A percentile compares a stretch with the other conserved stretches of the same genome.
Conservation (phyloP, 2,113 vertebrate genomes). For the Malurus elegans region DNA sequence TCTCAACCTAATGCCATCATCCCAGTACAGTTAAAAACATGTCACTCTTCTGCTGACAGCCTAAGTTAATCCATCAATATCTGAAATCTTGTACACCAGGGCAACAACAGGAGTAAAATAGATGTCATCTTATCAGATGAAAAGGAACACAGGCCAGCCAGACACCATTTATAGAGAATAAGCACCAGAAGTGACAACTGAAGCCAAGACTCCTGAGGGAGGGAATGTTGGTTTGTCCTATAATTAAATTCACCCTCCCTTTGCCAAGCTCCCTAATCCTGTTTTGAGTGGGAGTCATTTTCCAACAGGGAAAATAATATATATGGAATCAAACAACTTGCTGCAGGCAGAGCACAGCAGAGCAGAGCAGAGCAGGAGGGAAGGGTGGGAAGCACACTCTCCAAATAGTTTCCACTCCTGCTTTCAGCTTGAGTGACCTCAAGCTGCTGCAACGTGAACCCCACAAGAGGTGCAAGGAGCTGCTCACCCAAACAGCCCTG, state of each 20-base stretch:
- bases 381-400: conserved; percentile 21
- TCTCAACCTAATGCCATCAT: background rate
- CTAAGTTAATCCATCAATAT: background rate
- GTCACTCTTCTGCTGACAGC: background rate
- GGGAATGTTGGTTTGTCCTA: conserved; percentile 44
- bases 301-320: conserved; percentile 28
- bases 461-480: background rate
- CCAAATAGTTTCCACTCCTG: conserved; percentile 19
- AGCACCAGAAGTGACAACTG: background rate
- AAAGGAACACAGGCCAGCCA: background rate
- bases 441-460: background rate
- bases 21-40: background rate
- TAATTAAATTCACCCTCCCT: conserved; percentile 53
- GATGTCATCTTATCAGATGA: conserved; percentile 4
- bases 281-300: conserved; percentile 45
- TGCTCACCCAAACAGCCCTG: fast-evolving
- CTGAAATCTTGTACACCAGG: background rate
- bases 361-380: background rate
- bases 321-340: conserved; percentile 35
- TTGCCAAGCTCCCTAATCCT: conserved; percentile 59
- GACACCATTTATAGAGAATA: background rate
- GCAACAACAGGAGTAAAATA: background rate
- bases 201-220: conserved; percentile 18
- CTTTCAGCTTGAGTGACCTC: conserved; percentile 23
- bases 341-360: conserved; percentile 30